Evolutionary conservation across 2,113 vertebrate species (phyloP).

Genomic region (Montifringilla adamsi): DNA sequence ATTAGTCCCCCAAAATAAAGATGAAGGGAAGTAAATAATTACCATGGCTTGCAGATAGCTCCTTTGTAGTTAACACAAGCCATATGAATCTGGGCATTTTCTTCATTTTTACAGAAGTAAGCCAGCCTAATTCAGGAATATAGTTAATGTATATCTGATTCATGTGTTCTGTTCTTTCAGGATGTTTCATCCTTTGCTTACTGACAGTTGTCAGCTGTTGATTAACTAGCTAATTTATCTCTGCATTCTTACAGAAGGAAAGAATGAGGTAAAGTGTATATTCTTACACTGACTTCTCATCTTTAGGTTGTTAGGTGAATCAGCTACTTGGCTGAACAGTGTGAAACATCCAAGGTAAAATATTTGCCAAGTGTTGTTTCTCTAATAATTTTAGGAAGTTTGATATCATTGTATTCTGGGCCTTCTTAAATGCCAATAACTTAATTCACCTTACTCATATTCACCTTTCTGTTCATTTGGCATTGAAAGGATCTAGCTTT

Average conservation of each 20-base stretch:
- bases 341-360: background rate
- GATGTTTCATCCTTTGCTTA: background rate
- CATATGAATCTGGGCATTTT: background rate
- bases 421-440: background rate
- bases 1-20: background rate
- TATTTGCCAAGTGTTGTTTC: background rate
- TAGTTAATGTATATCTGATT: background rate
- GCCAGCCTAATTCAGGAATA: background rate
- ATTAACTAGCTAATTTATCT: background rate
- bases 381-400: background rate
- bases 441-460: background rate
- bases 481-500: background rate
- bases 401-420: background rate
- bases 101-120: background rate
- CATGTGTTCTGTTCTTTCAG: background rate
- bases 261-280: background rate
- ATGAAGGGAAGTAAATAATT: background rate
- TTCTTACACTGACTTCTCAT: background rate
- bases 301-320: background rate
- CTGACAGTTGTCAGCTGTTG: background rate
- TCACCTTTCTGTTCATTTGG: background rate
- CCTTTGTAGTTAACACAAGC: background rate
- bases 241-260: background rate
- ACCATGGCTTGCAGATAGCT: background rate
- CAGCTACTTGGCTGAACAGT: background rate